These are phyloP conservation scores for Phortica okadai DNA, from an alignment of 2,888 invertebrate species.

Conservation along the genomic window DNA sequence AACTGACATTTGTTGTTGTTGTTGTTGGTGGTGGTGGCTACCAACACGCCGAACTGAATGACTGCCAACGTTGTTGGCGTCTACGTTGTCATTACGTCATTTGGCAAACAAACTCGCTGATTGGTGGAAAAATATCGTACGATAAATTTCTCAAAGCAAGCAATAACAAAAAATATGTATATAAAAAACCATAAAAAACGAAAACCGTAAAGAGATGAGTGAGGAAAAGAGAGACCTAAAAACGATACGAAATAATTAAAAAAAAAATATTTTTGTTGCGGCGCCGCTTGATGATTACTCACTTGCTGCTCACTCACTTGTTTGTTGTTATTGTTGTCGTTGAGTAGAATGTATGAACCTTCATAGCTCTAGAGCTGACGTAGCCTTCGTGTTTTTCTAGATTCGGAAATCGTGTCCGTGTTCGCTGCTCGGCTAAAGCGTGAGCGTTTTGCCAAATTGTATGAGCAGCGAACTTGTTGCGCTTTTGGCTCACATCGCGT, in stretches of 20 bases:
- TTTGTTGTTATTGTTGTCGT: background rate
- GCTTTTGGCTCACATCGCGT: slow-evolving; percentile 2
- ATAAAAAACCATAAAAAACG: slow-evolving; percentile 58
- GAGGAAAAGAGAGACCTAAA: background rate
- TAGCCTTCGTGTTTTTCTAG: background rate
- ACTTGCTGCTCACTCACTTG: background rate
- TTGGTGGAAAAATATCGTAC: slow-evolving; percentile 76
- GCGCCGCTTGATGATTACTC: too few relatives aligned
- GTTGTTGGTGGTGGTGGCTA: background rate
- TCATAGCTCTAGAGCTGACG: background rate
- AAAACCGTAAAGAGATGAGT: slow-evolving; percentile 44
- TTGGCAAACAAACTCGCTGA: slow-evolving; percentile 68
- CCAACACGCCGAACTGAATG: background rate
- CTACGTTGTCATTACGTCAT: slow-evolving; percentile 70
- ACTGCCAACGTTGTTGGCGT: background rate
- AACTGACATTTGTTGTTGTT: slow-evolving; percentile 7
- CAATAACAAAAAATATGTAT: slow-evolving; percentile 49
- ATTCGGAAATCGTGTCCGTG: background rate
- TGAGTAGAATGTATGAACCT: too few relatives aligned
- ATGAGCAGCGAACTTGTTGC: slow-evolving; percentile 12
- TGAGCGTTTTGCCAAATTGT: too few relatives aligned
- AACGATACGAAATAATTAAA: background rate
- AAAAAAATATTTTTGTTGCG: too few relatives aligned
- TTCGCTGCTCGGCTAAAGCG: too few relatives aligned
- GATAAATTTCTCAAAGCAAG: slow-evolving; percentile 68